Evolutionary conservation across 2,888 invertebrate species (phyloP).

Genomic region (Crocallis elinguaria): DNA sequence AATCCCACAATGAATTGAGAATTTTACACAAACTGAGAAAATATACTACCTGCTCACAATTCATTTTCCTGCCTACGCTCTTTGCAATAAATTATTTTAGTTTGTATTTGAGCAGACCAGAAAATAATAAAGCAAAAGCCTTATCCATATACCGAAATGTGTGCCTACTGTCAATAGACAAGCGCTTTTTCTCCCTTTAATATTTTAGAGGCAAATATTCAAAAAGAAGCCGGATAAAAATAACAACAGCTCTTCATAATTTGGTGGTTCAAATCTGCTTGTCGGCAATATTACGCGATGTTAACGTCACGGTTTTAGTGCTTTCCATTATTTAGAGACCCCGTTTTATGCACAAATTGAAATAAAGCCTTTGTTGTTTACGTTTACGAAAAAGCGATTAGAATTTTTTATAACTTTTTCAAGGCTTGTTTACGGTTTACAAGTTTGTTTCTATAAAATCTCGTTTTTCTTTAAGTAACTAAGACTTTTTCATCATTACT

Average conservation of each 20-base stretch:
- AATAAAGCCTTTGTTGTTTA: constrained; percentile 20
- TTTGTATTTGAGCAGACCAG: too few species aligned
- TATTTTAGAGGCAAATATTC: neutral
- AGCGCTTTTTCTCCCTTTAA: too few species aligned
- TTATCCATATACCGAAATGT: neutral
- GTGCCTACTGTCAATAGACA: neutral
- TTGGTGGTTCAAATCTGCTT: constrained; percentile 21
- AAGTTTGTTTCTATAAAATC: too few species aligned
- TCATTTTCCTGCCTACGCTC: too few species aligned
- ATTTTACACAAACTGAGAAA: too few species aligned
- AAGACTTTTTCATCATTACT: too few species aligned
- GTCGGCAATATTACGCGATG: constrained; percentile 34
- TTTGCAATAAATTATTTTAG: too few species aligned
- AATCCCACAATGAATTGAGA: too few species aligned
- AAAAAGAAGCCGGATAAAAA: constrained; percentile 1
- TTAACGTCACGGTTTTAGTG: constrained; percentile 28
- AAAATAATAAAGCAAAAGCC: too few species aligned
- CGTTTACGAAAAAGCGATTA: constrained; percentile 29
- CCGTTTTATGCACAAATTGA: constrained; percentile 19
- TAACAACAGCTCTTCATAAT: constrained; percentile 26
- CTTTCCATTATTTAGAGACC: constrained; percentile 25
- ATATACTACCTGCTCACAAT: too few species aligned
- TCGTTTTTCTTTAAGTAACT: neutral
- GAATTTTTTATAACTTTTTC: neutral
- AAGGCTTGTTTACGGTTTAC: neutral